Evolutionary conservation across 23 tunicate genomes (phyloP), one percentile per base, ranked within the genome.

Genomic region (Aplidium turbinatum): DNA sequence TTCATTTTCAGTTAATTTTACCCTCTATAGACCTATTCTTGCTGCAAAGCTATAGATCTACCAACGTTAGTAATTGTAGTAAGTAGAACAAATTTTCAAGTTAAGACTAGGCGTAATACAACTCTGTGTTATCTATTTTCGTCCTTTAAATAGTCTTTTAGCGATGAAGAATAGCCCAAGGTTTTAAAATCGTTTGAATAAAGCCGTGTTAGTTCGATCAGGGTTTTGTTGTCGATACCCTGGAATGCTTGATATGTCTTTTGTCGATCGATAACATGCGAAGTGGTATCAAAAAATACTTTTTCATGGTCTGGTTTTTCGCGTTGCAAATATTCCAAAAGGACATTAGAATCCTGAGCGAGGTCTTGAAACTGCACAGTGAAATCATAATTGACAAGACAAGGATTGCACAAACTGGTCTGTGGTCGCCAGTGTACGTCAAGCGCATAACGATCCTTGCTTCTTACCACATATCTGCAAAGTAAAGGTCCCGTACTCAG

Each of bases 381-480:
- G 52, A 42, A 63, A 33, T 86, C 93, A 48, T 78, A 86, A 33
- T 86, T 79, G 7, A 86, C 68, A 18, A 74, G 80, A 45, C 93
- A 86, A 0, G 93, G 93, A 67, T 86, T 86, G 75, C 93, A 86
- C 33, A 86, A 33, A 21, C 34, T 30, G 5, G 36, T 16, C 52
- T 78, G 85, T 13, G 85, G 85, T 34, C 85, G 85, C 93, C 93
- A 86, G 63, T 86, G 93, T 25, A 79, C 75, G 48, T 86, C 85
- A 57, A n/a, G n/a, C n/a, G n/a, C n/a, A n/a, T n/a, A n/a, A n/a
- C n/a, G n/a, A n/a, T n/a, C n/a, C n/a, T n/a, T n/a, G n/a, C n/a
- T n/a, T n/a, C n/a, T n/a, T n/a, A n/a, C n/a, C n/a, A n/a, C n/a
- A n/a, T n/a, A n/a, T n/a, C n/a, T n/a, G n/a, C n/a, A n/a, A n/a